Conservation (phyloP, 2,888 invertebrate genomes). For the Microctonus hyperodae region DNA sequence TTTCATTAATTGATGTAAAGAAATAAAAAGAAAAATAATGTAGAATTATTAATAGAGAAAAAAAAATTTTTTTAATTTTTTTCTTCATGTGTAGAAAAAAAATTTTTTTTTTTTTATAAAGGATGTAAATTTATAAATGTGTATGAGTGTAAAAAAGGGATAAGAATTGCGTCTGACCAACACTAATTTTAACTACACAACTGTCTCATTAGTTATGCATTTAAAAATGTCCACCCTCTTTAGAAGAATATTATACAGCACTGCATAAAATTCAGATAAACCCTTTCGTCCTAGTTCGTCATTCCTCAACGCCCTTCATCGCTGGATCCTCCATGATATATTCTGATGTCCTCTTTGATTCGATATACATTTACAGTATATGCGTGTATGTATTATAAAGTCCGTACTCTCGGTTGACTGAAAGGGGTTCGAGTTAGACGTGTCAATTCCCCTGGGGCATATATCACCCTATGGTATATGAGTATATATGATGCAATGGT, state of each 20-base stretch:
- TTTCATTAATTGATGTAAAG: not conserved
- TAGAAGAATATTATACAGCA: slow-evolving; percentile 4
- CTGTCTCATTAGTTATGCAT: slow-evolving; percentile 55
- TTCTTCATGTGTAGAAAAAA: no score
- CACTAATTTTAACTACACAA: slow-evolving; percentile 7
- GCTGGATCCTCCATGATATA: slow-evolving; percentile 29
- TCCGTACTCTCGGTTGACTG: slow-evolving; percentile 38
- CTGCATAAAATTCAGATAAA: slow-evolving; percentile 31
- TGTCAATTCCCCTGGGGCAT: slow-evolving; percentile 32
- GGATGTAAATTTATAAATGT: no score
- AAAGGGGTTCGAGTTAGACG: slow-evolving; percentile 40
- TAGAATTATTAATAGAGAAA: no score
- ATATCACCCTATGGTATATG: slow-evolving; percentile 19
- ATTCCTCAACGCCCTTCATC: slow-evolving; percentile 34
- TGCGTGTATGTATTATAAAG: slow-evolving; percentile 6
- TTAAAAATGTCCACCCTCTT: slow-evolving; percentile 45
- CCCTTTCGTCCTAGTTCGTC: slow-evolving; percentile 45
- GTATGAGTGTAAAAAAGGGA: no score
- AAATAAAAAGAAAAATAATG: not conserved
- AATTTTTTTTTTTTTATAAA: no score
- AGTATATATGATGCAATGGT: slow-evolving; percentile 10
- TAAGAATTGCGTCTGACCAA: not conserved
- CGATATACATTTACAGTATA: no score
- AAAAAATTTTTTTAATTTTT: no score
- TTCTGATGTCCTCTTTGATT: slow-evolving; percentile 35